Evolutionary conservation across 2,888 invertebrate genomes (phyloP), one percentile per base, ranked within the genome.

Genomic region (Epinotia bilunana): DNA sequence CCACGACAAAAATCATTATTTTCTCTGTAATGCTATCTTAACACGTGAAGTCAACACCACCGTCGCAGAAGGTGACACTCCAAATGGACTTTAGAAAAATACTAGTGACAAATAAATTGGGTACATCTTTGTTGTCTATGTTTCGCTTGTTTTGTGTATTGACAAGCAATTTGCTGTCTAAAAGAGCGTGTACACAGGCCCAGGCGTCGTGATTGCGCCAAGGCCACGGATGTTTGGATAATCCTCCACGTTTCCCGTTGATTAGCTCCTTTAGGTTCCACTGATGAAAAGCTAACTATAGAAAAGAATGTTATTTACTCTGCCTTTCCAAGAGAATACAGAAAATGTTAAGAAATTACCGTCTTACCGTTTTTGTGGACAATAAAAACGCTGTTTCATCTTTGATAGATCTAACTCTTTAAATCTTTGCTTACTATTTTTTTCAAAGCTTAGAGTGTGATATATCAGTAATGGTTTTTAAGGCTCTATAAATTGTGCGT

Each of bases 31-130:
- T 72, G 62, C 72, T 72, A 72, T 62, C 72, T 72, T 75, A 75
- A 75, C 75, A 75, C 75, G 67, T 72, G 57, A 53, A 72, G 72
- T 72, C 71, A 75, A 75, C 72, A 74, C n/a, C 16, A 61, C 70
- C 70, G 70, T 58, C 74, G 60, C 74, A 74, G 74, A 64, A 74
- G 70, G 74, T 74, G 67, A 64, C 71, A 67, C 65, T 72, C 71
- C 61, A 75, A 75, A 75, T 72, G 74, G 70, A 75, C 61, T 75
- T 75, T 75, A 75, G 75, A 75, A 75, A 75, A 75, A 75, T 75
- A 75, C 71, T 67, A 67, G 71, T 75, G 75, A 67, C 72, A 75
- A 72, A 75, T 75, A 75, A 72, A 75, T 72, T 75, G 75, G 71
- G 67, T 67, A 75, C 75, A 75, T 75, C 75, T 75, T 72, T 75